Base-by-base conservation (phyloP, 1,140 invertebrate species). In the Pseudomyrmex gracilis region DNA sequence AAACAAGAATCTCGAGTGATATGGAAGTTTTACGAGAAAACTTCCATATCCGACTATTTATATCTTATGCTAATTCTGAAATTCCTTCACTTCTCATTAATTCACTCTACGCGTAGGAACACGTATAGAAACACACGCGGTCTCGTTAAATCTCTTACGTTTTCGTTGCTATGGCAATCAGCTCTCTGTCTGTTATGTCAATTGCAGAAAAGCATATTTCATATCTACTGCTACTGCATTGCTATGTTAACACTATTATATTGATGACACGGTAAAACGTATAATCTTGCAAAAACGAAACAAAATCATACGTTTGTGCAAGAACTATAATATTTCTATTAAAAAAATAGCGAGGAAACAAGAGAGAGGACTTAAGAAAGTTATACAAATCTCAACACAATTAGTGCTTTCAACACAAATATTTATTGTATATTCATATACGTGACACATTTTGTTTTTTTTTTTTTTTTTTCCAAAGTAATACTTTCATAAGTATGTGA, bases 391-490 rank as follows among this genome's bases (percentile, higher is more conserved):
- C 17, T 9, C 47, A 5, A 71, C 10, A 34, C 53, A 0, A 51
- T 17, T 43, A 8, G 57, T 68, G 15, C 13, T 58, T 70, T 80
- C 22, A 80, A 80, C 66, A 9, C 34, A 70, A 80, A 80, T 80
- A 71, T 80, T 80, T 80, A 70, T 80, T 80, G 3, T 70, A 55
- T 60, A 71, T 60, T 80, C 49, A 47, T 80, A 80, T 71, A 47
- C 8, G 51, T 47, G 76, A 80, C 76, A 80, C 34, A 34, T 24
- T 34, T n/a, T n/a, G n/a, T n/a, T n/a, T n/a, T n/a, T n/a, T 34
- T 34, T 47, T 8, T 43, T 34, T 34, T 47, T 8, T 43, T 22
- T 80, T 80, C 58, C 66, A 70, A 55, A 71, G 53, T 80, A 80
- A 70, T 80, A 80, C 53, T 80, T 80, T 80, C 76, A 58, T 24